Evolutionary conservation across 1,140 invertebrate species (phyloP), one percentile per base, ranked within the genome.

Genomic region (Bombus waltoni): DNA sequence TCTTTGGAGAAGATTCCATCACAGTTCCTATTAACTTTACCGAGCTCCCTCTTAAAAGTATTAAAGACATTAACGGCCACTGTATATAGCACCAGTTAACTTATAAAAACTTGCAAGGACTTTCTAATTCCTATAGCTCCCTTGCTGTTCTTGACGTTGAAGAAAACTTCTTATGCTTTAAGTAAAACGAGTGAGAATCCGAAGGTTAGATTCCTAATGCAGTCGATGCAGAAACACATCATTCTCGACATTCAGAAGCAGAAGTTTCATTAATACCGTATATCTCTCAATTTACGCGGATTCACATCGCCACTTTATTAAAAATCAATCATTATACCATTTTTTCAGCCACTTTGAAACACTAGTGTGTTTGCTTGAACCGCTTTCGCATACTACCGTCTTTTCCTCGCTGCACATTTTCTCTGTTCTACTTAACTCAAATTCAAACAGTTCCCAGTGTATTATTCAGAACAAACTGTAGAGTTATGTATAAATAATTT

Each of bases 371-470:
- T 11, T n/a, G 72, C 72, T 66, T 76, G 59, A 74, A 76, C 40
- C 15, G 81, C 81, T 83, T 82, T 42, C n/a, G 53, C 72, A 40
- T 35, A 57, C 22, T 75, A 28, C 11, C 42, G 25, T 59, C 66
- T 57, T n/a, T n/a, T 57, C 38, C 32, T 32, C 10, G 38, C 35
- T 38, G 8, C 32, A 32, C n/a, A 44, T 18, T n/a, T 44, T 32
- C 28, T 73, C n/a, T 5, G 8, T 4, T 35, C 25, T 25, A 38
- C 32, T 10, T 28, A 57, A 76, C 28, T 32, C 32, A 32, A 1
- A 44, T 32, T 32, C 38, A 6, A 28, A 40, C 68, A 70, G 22
- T 40, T 28, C 13, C 22, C 4, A 70, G 11, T 28, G 9, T 70
- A 28, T 70, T 70, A 28, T 13, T 32, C 38, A 38, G 35, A 10